Evolutionary conservation across 2,113 vertebrate genomes (phyloP), one percentile per base, ranked within the genome.

Genomic region (Atractosteus spatula): DNA sequence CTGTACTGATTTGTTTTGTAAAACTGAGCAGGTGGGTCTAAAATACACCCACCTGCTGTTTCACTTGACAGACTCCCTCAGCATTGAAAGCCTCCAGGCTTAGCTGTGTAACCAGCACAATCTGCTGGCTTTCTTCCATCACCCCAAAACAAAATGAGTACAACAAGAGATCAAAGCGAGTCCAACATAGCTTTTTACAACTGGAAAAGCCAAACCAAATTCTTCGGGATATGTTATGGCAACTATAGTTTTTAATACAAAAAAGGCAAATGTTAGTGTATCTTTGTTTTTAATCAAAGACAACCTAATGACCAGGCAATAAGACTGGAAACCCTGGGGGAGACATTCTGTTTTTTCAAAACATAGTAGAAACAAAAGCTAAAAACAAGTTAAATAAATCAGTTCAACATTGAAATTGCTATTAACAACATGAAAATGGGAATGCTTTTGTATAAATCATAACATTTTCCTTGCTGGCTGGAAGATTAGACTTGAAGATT

Each of bases 31-130:
- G 67, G 7, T 54, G 8, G 41, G 67, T 51, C 16, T 29, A 8
- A 57, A 70, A 42, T 41, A 29, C n/a, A 1, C 57, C 61, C 72
- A 68, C 41, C 59, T 69, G 66, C 66, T 43, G 56, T 17, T n/a
- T 54, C 5, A 41, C 61, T 47, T 68, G 13, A 17, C 44, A n/a
- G 29, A 63, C 54, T 29, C 66, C 66, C 2, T 41, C 41, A 65
- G 8, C 29, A 41, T 29, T 42, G 29, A 65, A 65, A 65, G 41
- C 12, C 62, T 41, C 41, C 7, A 6, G 41, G 17, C 29, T 65
- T 65, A 65, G 41, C 41, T 43, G 10, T 41, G 62, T 29, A 65
- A 65, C 62, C 8, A 65, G n/a, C 41, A 41, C n/a, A 65, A 65
- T 11, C 62, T 29, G 29, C 62, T 65, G 62, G 62, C 41, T 65